Evolutionary conservation across 2,888 invertebrate species (phyloP), one percentile per base, ranked within the genome.

Genomic region (Pristionchus fissidentatus): DNA sequence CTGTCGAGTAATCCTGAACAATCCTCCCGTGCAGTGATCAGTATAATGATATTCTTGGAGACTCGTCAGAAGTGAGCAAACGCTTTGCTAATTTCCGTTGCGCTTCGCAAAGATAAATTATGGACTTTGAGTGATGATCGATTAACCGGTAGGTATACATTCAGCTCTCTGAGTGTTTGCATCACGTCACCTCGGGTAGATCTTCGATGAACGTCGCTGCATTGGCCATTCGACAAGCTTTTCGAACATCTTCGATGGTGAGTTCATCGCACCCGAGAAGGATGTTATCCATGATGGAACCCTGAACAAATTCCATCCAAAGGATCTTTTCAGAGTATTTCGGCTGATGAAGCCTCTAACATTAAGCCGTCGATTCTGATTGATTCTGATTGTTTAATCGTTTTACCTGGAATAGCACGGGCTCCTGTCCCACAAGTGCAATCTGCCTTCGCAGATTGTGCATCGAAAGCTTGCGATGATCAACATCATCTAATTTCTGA

Each of bases 391-490:
- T n/a, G 15, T 10, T 52, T n/a, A 62, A 0, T 22, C 5, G 2
- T 0, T 41, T 29, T 29, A 62, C 80, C 62, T 62, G 29, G 82
- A 89, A 89, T 3, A 89, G 85, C 2, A 89, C 85, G 0, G 90
- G 90, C 70, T 90, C 89, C 46, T 90, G 90, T 10, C 87, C 87
- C 10, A 90, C 90, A 0, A 90, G 85, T 8, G 89, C 87, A 13
- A 90, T 86, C 41, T 88, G 85, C 1, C 83, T 84, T 8, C 89
- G 85, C 15, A 90, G 78, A 70, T 90, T 43, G 55, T n/a, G 35
- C 15, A 73, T 13, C 8, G 57, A 32, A 13, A 86, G 62, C 2
- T 15, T 3, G 10, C 80, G 26, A 62, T 81, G 80, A 26, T 81
- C 80, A 15, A 62, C 32, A 4, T 22, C 29, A 32, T 81, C 80